phyloP scores from a whole-genome alignment of 2,888 invertebrate species.

The Agonopterix subpropinquella region DNA sequence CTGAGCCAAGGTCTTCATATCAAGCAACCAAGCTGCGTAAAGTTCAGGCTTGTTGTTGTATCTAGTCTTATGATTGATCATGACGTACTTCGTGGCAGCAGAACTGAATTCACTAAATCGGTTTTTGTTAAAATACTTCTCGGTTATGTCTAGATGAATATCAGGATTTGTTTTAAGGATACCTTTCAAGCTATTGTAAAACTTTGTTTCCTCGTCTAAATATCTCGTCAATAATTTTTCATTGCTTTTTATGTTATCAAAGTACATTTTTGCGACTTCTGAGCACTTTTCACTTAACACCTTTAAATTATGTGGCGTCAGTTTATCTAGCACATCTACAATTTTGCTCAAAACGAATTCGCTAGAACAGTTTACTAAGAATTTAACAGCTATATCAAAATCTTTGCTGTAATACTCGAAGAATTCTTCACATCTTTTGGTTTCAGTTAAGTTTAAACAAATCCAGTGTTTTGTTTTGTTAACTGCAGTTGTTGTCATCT shows the following conservation, averaged over 20 bases:
- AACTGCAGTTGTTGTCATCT: conserved; percentile 42
- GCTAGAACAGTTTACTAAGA: conserved; percentile 31
- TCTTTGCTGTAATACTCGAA: conserved; percentile 34
- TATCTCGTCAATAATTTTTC: conserved; percentile 21
- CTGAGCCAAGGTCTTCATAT: conserved; percentile 18
- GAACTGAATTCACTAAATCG: conserved; percentile 10
- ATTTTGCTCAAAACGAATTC: conserved; percentile 30
- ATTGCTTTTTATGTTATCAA: conserved; percentile 26
- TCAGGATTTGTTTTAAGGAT: conserved; percentile 32
- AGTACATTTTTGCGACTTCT: conserved; percentile 33
- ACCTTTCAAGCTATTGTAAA: conserved; percentile 29
- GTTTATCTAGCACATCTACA: conserved; percentile 25
- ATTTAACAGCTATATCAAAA: conserved; percentile 33
- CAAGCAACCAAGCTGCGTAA: conserved; percentile 19
- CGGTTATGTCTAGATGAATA: conserved; percentile 20
- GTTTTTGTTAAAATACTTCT: conserved; percentile 16
- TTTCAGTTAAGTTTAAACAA: conserved; percentile 27
- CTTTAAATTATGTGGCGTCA: conserved; percentile 35
- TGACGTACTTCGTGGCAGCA: conserved; percentile 18
- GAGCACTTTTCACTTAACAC: conserved; percentile 37
- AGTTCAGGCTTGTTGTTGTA: conserved; percentile 22
- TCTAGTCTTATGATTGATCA: conserved; percentile 17
- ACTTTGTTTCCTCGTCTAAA: conserved; percentile 17
- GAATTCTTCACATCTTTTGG: conserved; percentile 34
- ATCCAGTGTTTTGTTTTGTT: conserved; percentile 45